phyloP scores from a whole-genome alignment of 2,888 invertebrate species.

The Dorcus hopei region DNA sequence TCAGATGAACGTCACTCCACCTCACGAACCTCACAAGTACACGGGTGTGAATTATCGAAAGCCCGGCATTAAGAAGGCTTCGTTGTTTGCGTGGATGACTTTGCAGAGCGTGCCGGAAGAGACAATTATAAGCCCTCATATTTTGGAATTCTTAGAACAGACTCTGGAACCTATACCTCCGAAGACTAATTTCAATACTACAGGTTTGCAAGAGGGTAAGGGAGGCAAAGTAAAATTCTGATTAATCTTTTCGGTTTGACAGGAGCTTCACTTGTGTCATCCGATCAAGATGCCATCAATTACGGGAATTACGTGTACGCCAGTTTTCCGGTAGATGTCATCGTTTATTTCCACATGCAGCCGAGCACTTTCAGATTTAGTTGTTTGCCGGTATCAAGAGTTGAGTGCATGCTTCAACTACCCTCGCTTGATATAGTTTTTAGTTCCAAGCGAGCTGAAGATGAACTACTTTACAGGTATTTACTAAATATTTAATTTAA shows the following conservation, averaged over 20 bases:
- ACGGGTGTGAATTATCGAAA: conserved; percentile 45
- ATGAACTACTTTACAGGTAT: conserved; percentile 54
- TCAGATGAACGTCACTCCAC: conserved; percentile 26
- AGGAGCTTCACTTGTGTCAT: conserved; percentile 25
- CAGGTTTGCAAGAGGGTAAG: conserved; percentile 22
- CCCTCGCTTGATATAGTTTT: conserved; percentile 97
- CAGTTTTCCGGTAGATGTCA: conserved; percentile 97
- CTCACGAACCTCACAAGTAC: conserved; percentile 24
- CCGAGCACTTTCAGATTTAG: conserved; percentile 95
- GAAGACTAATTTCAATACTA: conserved; percentile 39
- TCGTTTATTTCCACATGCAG: conserved; percentile 98
- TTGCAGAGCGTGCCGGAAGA: conserved; percentile 96
- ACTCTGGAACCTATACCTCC: conserved; percentile 92
- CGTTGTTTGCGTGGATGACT: conserved; percentile 92
- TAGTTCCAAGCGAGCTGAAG: conserved; percentile 85
- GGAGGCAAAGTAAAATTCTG: background rate
- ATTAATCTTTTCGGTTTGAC: background rate
- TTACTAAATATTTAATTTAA: background rate
- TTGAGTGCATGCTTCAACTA: conserved; percentile 92
- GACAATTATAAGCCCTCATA: conserved; percentile 95
- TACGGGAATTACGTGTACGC: conserved; percentile 82
- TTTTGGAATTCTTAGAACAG: conserved; percentile 95
- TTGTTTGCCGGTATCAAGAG: conserved; percentile 90
- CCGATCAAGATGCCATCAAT: conserved; percentile 57
- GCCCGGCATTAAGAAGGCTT: conserved; percentile 78